Conservation (phyloP, 2,797 vertebrate species). For the Premnoplex brunnescens region DNA sequence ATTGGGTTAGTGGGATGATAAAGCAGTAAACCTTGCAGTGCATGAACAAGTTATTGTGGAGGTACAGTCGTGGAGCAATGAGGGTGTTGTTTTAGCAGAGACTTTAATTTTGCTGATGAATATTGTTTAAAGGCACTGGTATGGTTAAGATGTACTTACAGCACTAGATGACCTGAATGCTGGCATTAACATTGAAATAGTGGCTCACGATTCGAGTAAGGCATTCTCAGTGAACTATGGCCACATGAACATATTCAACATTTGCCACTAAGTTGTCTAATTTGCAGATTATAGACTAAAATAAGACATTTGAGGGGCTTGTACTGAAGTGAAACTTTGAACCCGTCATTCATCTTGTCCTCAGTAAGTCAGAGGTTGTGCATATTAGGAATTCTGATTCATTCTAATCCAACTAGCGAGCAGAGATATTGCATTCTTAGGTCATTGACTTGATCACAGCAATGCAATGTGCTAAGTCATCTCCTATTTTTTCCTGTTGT, state of each 20-base stretch:
- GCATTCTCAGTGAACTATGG: background rate
- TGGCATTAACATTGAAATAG: background rate
- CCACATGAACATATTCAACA: background rate
- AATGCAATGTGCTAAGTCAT: background rate
- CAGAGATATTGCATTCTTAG: background rate
- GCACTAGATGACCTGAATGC: background rate
- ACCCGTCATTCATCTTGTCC: background rate
- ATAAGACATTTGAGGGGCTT: background rate
- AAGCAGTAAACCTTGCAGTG: background rate
- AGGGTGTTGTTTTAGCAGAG: background rate
- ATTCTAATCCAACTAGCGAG: background rate
- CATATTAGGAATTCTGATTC: background rate
- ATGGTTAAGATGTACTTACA: background rate
- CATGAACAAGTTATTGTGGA: accelerated
- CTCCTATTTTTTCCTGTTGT: background rate
- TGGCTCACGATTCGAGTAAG: background rate
- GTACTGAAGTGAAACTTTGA: background rate
- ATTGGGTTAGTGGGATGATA: background rate
- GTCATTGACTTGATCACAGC: background rate
- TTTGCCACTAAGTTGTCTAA: background rate
- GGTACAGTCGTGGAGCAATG: background rate
- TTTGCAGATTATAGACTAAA: background rate
- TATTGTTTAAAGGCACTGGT: background rate
- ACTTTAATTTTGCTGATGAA: background rate
- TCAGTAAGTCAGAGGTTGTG: background rate